phyloP scores from a whole-genome alignment of 30 jellyfish, hydroid and myxozoan species.

The Haliclystus octoradiatus region DNA sequence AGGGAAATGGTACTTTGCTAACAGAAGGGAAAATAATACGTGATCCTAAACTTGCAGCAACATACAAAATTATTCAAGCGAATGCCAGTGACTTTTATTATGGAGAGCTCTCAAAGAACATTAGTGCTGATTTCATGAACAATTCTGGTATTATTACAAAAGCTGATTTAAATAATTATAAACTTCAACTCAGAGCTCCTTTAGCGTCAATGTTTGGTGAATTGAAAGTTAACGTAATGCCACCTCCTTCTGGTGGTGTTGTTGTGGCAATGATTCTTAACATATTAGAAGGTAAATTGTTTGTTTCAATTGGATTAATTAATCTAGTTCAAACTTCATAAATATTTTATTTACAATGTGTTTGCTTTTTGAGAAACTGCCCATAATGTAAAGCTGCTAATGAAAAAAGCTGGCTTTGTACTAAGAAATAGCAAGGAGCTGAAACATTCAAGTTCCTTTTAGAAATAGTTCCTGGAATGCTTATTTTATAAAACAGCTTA shows the following conservation, averaged over 20 bases:
- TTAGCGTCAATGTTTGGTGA: slow-evolving; percentile 11
- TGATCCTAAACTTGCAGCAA: slow-evolving; percentile 30
- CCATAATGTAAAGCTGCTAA: too few species aligned
- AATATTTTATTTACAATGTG: not conserved
- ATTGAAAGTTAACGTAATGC: slow-evolving; percentile 10
- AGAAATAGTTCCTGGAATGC: too few species aligned
- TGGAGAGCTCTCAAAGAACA: slow-evolving; percentile 40
- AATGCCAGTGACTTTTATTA: slow-evolving; percentile 50
- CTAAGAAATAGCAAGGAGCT: too few species aligned
- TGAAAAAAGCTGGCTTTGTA: too few species aligned
- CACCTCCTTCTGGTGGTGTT: slow-evolving; percentile 58
- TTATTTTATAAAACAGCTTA: too few species aligned
- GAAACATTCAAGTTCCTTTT: too few species aligned
- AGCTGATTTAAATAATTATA: slow-evolving; percentile 34
- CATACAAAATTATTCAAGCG: slow-evolving; percentile 37
- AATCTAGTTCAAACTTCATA: not conserved
- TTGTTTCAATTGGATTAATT: not conserved
- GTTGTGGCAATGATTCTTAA: slow-evolving; percentile 25
- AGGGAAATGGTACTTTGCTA: slow-evolving; percentile 1
- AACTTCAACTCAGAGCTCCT: slow-evolving; percentile 17
- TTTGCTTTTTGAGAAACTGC: too few species aligned
- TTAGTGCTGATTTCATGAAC: slow-evolving; percentile 24
- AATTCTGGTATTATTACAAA: slow-evolving; percentile 41
- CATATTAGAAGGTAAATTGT: slow-evolving; percentile 28
- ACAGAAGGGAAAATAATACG: slow-evolving; percentile 12